These are phyloP conservation scores for Rosalia funebris DNA, from an alignment of 2,888 invertebrate genomes.

Conservation along the genomic window DNA sequence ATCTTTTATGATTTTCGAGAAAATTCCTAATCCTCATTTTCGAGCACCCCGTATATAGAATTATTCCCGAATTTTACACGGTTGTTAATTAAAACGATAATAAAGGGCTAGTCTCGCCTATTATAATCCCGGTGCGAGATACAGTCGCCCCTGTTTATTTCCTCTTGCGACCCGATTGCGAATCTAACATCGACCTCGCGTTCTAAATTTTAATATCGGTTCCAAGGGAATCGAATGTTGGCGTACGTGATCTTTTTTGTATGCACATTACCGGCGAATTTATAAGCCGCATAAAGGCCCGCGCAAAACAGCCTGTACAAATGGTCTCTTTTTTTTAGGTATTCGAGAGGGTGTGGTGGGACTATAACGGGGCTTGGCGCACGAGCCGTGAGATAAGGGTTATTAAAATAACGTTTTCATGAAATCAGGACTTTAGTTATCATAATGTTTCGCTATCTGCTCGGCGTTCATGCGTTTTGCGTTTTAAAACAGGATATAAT, in stretches of 20 bases:
- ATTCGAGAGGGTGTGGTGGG: slow-evolving; percentile 32
- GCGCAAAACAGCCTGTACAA: slow-evolving; percentile 33
- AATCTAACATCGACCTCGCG: no score
- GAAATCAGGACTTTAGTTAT: slow-evolving; percentile 38
- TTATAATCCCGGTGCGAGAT: no score
- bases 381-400: slow-evolving; percentile 38
- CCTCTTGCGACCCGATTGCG: no score
- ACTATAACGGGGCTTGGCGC: slow-evolving; percentile 31
- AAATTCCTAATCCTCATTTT: no score
- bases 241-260: slow-evolving; percentile 29
- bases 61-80: no score
- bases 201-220: slow-evolving; percentile 40
- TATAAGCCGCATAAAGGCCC: slow-evolving; percentile 19
- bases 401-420: slow-evolving; percentile 39
- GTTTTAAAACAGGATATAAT: no score
- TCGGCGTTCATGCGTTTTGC: background rate
- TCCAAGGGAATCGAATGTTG: slow-evolving; percentile 28
- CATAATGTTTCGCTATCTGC: slow-evolving; percentile 33
- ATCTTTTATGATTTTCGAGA: no score
- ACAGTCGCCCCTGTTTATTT: no score
- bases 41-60: no score
- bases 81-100: no score
- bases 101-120: no score
- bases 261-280: slow-evolving; percentile 24
- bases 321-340: slow-evolving; percentile 37